Conservation (phyloP, 2,797 vertebrate species). For the Tachyglossus aculeatus region DNA sequence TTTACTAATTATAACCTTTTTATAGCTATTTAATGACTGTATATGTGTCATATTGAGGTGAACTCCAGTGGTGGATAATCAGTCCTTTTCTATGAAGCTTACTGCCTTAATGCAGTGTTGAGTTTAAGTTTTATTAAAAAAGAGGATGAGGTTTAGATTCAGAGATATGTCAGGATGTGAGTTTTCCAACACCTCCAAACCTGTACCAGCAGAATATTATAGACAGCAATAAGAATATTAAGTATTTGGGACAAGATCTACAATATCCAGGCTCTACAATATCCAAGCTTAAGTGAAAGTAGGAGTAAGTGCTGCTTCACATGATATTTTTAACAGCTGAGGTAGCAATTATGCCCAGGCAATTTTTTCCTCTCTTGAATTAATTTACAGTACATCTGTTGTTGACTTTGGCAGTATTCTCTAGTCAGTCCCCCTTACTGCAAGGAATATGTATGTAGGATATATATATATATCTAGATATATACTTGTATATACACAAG, state of each 20-base stretch:
- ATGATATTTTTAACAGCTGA: constrained; percentile 26
- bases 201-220: constrained; percentile 28
- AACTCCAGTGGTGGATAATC: constrained; percentile 51
- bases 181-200: constrained; percentile 32
- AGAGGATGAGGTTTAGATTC: constrained; percentile 27
- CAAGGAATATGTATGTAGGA: constrained; percentile 33
- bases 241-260: no score
- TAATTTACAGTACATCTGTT: constrained; percentile 54
- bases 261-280: constrained; percentile 14
- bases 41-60: constrained; percentile 64
- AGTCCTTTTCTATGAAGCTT: constrained; percentile 64
- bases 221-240: constrained; percentile 15
- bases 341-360: constrained; percentile 27
- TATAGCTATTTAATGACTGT: constrained; percentile 46
- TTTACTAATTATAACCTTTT: constrained; percentile 53
- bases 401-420: constrained; percentile 47
- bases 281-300: neutral
- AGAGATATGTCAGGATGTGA: constrained; percentile 36
- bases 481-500: no score
- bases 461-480: no score
- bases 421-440: constrained; percentile 25
- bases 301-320: constrained; percentile 15
- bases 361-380: constrained; percentile 42
- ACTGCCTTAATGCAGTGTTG: constrained; percentile 66
- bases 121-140: constrained; percentile 62